These are phyloP conservation scores for Pyrgilauda ruficollis DNA, from an alignment of 2,113 vertebrate species.

Conservation along the genomic window DNA sequence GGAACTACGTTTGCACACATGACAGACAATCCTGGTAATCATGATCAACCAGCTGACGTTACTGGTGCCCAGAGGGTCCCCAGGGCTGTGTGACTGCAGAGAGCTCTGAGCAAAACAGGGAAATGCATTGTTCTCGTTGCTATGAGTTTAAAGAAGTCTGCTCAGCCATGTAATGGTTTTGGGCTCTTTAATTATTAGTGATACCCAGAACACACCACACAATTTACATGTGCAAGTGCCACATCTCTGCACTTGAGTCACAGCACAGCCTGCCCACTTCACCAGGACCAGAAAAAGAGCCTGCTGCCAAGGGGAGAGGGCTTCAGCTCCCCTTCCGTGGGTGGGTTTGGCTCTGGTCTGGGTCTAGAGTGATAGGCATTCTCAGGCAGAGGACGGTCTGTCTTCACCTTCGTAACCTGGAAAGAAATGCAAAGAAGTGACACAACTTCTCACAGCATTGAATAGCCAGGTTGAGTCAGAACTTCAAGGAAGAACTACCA, in stretches of 20 bases:
- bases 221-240: background rate
- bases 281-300: constrained; percentile 89
- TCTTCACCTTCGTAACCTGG: constrained; percentile 96
- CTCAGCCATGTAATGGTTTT: constrained; percentile 37
- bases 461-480: background rate
- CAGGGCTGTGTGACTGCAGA: constrained; percentile 26
- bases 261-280: background rate
- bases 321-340: constrained; percentile 80
- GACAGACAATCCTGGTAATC: background rate
- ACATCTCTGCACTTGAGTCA: background rate
- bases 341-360: constrained; percentile 84
- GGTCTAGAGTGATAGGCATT: constrained; percentile 87
- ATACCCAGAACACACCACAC: background rate
- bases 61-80: background rate
- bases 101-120: background rate
- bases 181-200: constrained; percentile 61
- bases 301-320: constrained; percentile 87
- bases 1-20: background rate
- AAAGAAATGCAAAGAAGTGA: background rate
- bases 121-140: background rate
- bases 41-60: background rate
- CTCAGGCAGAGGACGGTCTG: constrained; percentile 85
- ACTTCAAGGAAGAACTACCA: background rate
- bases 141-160: constrained; percentile 59
- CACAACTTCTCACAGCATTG: background rate